Evolutionary conservation across 2,797 vertebrate species (phyloP).

Genomic region (Cossypha niveicapilla): DNA sequence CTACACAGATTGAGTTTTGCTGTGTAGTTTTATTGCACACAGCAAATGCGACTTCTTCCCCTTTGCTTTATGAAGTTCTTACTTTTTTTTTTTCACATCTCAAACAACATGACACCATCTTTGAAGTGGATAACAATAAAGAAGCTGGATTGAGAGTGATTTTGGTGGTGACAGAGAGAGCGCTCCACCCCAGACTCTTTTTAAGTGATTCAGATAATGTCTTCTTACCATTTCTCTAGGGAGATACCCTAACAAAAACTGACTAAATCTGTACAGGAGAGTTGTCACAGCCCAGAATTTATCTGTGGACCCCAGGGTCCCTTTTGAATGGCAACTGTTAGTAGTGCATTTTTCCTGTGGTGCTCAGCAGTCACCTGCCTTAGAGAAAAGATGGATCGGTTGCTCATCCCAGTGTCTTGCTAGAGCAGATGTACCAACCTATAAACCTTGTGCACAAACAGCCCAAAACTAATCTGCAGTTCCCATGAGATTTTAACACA

Average conservation of each 20-base stretch:
- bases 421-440: not conserved
- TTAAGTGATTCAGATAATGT: not conserved
- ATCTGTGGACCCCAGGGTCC: not conserved
- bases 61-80: not conserved
- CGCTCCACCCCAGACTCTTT: fast-evolving
- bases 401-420: not conserved
- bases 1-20: not conserved
- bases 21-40: not conserved
- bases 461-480: not conserved
- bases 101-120: not conserved
- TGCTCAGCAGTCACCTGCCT: not conserved
- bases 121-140: not conserved
- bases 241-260: not conserved
- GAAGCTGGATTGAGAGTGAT: not conserved
- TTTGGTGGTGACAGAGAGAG: not conserved
- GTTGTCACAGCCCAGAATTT: not conserved
- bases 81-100: not conserved
- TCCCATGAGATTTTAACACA: not conserved
- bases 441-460: not conserved
- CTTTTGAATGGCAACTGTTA: not conserved
- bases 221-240: not conserved
- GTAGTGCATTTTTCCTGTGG: not conserved
- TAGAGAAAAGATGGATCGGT: not conserved
- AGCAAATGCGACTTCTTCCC: not conserved
- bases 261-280: not conserved